These are phyloP conservation scores for Sebastes ruberrimus DNA, from an alignment of 2,797 vertebrate genomes.

Conservation along the genomic window DNA sequence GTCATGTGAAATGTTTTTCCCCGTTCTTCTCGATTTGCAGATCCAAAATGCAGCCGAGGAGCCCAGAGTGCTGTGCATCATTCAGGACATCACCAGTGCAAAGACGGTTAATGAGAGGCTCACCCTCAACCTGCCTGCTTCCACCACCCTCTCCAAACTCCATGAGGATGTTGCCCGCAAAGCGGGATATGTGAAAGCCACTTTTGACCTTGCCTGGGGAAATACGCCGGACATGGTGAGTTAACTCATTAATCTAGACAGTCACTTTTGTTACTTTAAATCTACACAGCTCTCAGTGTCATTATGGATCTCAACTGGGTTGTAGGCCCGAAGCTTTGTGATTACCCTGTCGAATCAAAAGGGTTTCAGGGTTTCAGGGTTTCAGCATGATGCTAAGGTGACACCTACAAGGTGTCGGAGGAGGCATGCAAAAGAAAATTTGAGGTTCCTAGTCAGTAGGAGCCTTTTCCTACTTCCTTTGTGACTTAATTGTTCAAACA, in stretches of 20 bases:
- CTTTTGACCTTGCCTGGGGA: constrained; percentile 92
- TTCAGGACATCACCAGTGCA: constrained; percentile 96
- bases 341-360: not conserved
- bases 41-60: constrained; percentile 98
- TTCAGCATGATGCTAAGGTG: not conserved
- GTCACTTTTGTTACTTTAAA: not conserved
- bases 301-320: not conserved
- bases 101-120: constrained; percentile 92
- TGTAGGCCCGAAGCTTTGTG: not conserved
- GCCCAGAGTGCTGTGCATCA: constrained; percentile 95
- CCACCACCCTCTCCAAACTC: constrained; percentile 90
- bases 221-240: constrained; percentile 83
- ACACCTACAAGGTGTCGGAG: not conserved
- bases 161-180: constrained; percentile 93
- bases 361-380: not conserved
- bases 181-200: constrained; percentile 92
- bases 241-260: not conserved
- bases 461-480: not conserved
- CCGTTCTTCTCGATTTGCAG: constrained; percentile 76
- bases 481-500: not conserved
- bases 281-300: not conserved
- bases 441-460: not conserved
- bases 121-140: constrained; percentile 95
- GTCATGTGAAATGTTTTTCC: not conserved
- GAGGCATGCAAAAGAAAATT: not conserved